phyloP scores from a whole-genome alignment of 2,113 vertebrate species.

The Notothenia rossii region DNA sequence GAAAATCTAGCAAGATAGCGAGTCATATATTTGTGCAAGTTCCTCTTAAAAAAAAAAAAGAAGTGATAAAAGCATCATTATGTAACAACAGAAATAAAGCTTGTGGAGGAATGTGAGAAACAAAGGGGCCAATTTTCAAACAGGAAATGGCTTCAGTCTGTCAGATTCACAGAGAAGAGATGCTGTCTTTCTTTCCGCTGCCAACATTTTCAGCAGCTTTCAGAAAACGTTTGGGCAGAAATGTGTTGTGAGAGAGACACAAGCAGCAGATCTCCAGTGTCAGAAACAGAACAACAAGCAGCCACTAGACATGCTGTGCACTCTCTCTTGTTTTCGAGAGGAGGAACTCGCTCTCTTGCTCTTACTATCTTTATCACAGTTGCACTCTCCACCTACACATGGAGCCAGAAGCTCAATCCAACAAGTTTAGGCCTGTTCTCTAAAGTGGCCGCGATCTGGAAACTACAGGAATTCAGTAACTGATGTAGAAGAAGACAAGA shows the following conservation, averaged over 20 bases:
- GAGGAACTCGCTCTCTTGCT: slow-evolving; percentile 65
- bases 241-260: slow-evolving; percentile 33
- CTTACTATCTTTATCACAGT: slow-evolving; percentile 77
- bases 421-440: slow-evolving; percentile 63
- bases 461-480: slow-evolving; percentile 10
- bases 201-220: background rate
- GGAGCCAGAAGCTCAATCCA: slow-evolving; percentile 58
- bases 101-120: too few relatives aligned
- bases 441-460: slow-evolving; percentile 35
- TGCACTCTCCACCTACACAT: slow-evolving; percentile 77
- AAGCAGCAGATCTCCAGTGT: slow-evolving; percentile 36
- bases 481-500: background rate
- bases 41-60: too few relatives aligned
- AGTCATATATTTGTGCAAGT: too few relatives aligned
- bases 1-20: too few relatives aligned
- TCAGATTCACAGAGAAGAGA: background rate
- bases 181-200: background rate
- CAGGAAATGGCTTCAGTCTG: background rate
- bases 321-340: slow-evolving; percentile 66
- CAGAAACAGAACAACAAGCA: slow-evolving; percentile 51
- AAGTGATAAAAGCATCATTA: too few relatives aligned
- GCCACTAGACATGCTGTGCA: slow-evolving; percentile 65
- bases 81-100: too few relatives aligned
- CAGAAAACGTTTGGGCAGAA: slow-evolving; percentile 10
- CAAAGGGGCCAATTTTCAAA: background rate